Evolutionary conservation across 2,113 vertebrate species (phyloP), one percentile per base, ranked within the genome.

Genomic region (Perca flavescens): DNA sequence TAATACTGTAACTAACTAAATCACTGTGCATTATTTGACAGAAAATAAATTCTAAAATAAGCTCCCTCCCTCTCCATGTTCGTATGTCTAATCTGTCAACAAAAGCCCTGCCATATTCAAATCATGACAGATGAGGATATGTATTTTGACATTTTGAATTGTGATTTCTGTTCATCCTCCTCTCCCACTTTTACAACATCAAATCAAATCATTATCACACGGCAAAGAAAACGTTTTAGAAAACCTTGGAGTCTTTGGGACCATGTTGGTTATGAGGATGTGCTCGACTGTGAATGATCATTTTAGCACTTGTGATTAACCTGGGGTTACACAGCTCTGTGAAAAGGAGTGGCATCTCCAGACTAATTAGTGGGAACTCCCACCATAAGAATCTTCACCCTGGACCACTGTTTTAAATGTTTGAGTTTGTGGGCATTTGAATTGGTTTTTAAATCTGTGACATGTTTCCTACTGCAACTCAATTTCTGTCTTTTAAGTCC

Each of bases 331-430:
- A 22, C 52, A 43, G 16, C 65, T 71, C 56, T 57, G 64, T 77
- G 56, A 76, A 36, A 73, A 57, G 21, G 43, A 74, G 52, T 15
- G 1, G 6, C 4, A 28, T 79, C 84, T 84, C 63, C 64, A 77
- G 79, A 80, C 58, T 74, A 82, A 88, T 87, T 84, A 92, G 68
- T 40, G 47, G 76, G 13, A 34, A 66, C 76, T 85, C 3, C 47
- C 17, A 74, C 57, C 57, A 36, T 53, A 77, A 53, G 6, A 82
- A 58, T 69, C 74, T 63, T 31, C 34, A 65, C 6, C 34, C 64
- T 25, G 40, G 3, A 76, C 74, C 74, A 61, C 61, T 74, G 47
- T 79, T 65, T 22, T 73, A 47, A 63, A 63, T 84, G 28, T 83
- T 86, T 77, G 6, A 19, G 49, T 71, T 69, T 58, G 21, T 65